Conservation (phyloP, 2,888 invertebrate genomes). For the Apotomis betuletana region DNA sequence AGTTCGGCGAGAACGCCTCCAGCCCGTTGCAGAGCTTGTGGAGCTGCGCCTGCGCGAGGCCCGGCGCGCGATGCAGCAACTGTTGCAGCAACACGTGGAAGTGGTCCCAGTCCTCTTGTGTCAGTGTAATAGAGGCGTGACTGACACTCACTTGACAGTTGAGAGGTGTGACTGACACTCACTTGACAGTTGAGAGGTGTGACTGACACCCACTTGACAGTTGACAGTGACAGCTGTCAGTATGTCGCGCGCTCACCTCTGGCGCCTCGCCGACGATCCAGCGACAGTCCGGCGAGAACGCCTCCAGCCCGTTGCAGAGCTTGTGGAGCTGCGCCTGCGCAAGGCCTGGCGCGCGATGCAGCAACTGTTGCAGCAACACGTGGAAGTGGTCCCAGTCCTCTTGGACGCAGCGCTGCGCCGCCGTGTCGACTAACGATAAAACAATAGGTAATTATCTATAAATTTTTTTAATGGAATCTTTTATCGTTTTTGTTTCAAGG, state of each 20-base stretch:
- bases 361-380: constrained; percentile 91
- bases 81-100: constrained; percentile 95
- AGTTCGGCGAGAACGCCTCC: constrained; percentile 98
- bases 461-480: no score
- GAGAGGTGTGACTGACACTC: no score
- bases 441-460: no score
- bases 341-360: constrained; percentile 92
- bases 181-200: no score
- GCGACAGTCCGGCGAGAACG: constrained; percentile 98
- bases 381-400: constrained; percentile 99
- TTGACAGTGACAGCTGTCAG: no score
- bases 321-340: constrained; percentile 89
- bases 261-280: constrained; percentile 98
- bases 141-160: no score
- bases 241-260: constrained; percentile 85
- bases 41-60: constrained; percentile 88
- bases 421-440: constrained; percentile 73
- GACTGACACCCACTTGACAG: no score
- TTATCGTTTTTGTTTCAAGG: no score
- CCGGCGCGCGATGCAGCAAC: constrained; percentile 92
- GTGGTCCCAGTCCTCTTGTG: no score
- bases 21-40: constrained; percentile 94
- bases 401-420: constrained; percentile 86
- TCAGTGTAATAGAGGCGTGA: no score
- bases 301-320: constrained; percentile 95